A percentile compares a stretch with the other conserved stretches of the same genome.
Conservation (phyloP, 2,113 vertebrate species). For the Tyto alba region DNA sequence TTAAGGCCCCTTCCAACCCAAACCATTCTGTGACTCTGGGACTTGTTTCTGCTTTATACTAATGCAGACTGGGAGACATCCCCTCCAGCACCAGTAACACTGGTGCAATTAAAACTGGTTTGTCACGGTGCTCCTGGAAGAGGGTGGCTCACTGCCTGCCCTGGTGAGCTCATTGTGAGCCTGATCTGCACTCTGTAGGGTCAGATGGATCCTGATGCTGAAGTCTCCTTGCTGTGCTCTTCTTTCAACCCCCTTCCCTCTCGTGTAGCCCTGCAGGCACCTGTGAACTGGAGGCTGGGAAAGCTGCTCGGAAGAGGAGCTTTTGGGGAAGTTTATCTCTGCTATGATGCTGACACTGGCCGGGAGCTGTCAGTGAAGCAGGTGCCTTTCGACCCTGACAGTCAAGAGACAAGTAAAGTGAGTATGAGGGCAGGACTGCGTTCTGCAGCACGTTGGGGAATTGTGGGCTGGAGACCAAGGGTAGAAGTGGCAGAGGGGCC, state of each 20-base stretch:
- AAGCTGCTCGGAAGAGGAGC: slow-evolving; percentile 88
- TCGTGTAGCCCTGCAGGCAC: slow-evolving; percentile 79
- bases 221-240: background rate
- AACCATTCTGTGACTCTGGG: background rate
- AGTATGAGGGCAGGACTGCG: background rate
- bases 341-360: slow-evolving; percentile 88
- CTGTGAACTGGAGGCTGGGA: slow-evolving; percentile 89
- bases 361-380: slow-evolving; percentile 89
- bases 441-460: accelerated
- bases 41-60: background rate
- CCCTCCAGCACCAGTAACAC: background rate
- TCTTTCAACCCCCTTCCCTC: background rate
- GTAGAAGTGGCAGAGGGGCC: background rate
- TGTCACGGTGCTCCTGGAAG: background rate
- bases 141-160: background rate
- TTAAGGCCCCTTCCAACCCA: too few relatives aligned
- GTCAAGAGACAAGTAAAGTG: slow-evolving; percentile 90
- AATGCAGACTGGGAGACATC: background rate
- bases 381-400: slow-evolving; percentile 88
- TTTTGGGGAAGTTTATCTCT: slow-evolving; percentile 90
- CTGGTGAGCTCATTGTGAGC: background rate
- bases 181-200: background rate
- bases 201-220: background rate
- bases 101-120: background rate
- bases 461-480: background rate